Percentiles rank a stretch among this genome's conserved stretches.
Evolutionary conservation across 2,888 invertebrate species (phyloP).

Genomic region (Adela reaumurella): DNA sequence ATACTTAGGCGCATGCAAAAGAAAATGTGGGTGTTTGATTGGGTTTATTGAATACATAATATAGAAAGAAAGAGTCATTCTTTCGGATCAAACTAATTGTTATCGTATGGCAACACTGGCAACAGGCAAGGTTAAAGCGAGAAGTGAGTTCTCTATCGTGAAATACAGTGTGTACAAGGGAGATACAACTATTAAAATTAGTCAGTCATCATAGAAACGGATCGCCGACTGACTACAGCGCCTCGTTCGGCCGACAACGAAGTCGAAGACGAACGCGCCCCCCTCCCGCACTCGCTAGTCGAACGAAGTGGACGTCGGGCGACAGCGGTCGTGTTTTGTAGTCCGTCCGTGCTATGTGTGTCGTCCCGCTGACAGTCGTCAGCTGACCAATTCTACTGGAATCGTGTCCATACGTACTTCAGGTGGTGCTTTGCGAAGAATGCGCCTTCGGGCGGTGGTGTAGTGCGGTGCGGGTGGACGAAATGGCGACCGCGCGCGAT

Average conservation of each 20-base stretch:
- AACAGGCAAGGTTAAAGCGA: no score
- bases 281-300: no score
- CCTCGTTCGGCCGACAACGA: no score
- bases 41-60: no score
- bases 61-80: no score
- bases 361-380: background rate
- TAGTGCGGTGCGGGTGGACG: background rate
- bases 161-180: background rate
- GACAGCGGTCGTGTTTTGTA: no score
- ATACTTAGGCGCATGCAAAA: no score
- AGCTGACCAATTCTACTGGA: background rate
- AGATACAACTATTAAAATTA: background rate
- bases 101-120: no score
- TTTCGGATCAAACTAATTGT: no score
- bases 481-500: background rate
- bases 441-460: background rate
- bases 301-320: no score
- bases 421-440: background rate
- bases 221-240: background rate
- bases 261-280: background rate
- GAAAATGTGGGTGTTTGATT: no score
- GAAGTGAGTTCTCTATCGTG: no score
- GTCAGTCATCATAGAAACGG: background rate
- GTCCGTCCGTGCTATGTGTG: background rate
- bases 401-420: background rate